Percentiles rank a stretch among this genome's conserved stretches.
phyloP scores from a whole-genome alignment of 2,113 vertebrate species.

The Oplegnathus fasciatus region DNA sequence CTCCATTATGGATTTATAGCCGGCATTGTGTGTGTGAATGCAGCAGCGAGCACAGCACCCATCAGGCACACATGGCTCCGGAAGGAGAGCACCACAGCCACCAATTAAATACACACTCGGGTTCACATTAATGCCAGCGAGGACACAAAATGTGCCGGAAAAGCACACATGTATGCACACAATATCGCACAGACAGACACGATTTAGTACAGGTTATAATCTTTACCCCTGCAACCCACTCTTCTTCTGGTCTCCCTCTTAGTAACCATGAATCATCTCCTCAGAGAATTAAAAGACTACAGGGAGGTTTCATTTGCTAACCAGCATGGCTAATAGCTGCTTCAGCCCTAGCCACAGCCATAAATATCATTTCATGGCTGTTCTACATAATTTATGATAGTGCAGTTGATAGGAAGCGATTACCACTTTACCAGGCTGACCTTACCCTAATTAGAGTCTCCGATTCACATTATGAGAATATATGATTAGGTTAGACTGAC shows the following conservation, averaged over 20 bases:
- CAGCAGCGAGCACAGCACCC: slow-evolving; percentile 11
- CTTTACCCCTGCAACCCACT: slow-evolving; percentile 38
- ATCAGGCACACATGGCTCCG: slow-evolving; percentile 12
- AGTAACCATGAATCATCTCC: slow-evolving; percentile 48
- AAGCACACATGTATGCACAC: neutral
- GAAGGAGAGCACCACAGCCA: slow-evolving; percentile 32
- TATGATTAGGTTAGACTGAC: slow-evolving; percentile 45
- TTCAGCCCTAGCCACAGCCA: slow-evolving; percentile 47
- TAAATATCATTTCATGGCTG: slow-evolving; percentile 70
- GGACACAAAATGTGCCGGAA: neutral
- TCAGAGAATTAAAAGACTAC: slow-evolving; percentile 52
- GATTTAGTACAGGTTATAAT: slow-evolving; percentile 56
- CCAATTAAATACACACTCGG: slow-evolving; percentile 64
- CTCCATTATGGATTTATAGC: slow-evolving; percentile 57
- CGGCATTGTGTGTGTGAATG: slow-evolving; percentile 31
- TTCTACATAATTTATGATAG: slow-evolving; percentile 68
- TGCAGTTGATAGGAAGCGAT: slow-evolving; percentile 65
- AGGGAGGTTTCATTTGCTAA: slow-evolving; percentile 59
- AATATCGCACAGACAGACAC: slow-evolving; percentile 16
- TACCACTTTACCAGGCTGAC: slow-evolving; percentile 66
- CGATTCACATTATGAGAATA: slow-evolving; percentile 60
- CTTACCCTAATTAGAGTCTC: slow-evolving; percentile 66
- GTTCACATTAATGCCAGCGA: slow-evolving; percentile 32
- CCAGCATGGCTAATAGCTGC: slow-evolving; percentile 64
- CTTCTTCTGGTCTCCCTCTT: slow-evolving; percentile 18